A percentile compares a stretch with the other conserved stretches of the same genome.
These are phyloP conservation scores for Hippocampus kuda DNA, from an alignment of 2,797 vertebrate species.

Conservation along the genomic window DNA sequence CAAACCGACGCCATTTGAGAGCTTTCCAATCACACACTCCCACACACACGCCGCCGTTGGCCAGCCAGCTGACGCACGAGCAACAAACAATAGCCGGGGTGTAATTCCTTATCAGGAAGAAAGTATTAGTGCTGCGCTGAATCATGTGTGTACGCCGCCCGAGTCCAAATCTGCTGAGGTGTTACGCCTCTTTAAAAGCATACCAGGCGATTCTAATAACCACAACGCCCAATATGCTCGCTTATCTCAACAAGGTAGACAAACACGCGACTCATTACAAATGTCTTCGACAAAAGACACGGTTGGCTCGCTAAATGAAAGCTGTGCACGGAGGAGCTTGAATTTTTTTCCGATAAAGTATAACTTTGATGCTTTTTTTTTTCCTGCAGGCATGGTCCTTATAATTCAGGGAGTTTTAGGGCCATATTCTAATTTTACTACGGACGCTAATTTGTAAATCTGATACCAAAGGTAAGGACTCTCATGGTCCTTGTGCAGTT, in stretches of 20 bases:
- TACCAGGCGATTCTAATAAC: conserved; percentile 44
- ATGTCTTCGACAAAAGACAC: conserved; percentile 41
- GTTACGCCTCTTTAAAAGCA: conserved; percentile 43
- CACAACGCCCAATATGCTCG: conserved; percentile 27
- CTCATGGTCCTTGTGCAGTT: too few species aligned
- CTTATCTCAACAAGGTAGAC: conserved; percentile 51
- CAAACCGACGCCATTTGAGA: background rate
- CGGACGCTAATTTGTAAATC: too few species aligned
- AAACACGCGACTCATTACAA: conserved; percentile 56
- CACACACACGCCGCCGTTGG: conserved; percentile 32
- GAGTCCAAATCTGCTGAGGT: conserved; percentile 26
- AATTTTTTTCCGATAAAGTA: conserved; percentile 5
- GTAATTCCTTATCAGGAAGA: conserved; percentile 31
- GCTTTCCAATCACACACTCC: conserved; percentile 22
- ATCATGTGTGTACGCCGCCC: conserved; percentile 27
- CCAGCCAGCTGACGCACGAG: conserved; percentile 10
- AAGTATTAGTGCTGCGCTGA: conserved; percentile 33
- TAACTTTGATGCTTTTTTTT: conserved; percentile 25
- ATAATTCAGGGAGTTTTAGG: too few species aligned
- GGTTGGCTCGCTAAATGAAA: conserved; percentile 29
- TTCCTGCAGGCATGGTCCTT: too few species aligned
- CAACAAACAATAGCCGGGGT: conserved; percentile 19
- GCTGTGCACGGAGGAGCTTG: conserved; percentile 25
- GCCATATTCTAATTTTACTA: too few species aligned
- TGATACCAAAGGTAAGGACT: too few species aligned